Evolutionary conservation across 2,797 vertebrate genomes (phyloP).

Genomic region (Mormyrus proboscirostris): DNA sequence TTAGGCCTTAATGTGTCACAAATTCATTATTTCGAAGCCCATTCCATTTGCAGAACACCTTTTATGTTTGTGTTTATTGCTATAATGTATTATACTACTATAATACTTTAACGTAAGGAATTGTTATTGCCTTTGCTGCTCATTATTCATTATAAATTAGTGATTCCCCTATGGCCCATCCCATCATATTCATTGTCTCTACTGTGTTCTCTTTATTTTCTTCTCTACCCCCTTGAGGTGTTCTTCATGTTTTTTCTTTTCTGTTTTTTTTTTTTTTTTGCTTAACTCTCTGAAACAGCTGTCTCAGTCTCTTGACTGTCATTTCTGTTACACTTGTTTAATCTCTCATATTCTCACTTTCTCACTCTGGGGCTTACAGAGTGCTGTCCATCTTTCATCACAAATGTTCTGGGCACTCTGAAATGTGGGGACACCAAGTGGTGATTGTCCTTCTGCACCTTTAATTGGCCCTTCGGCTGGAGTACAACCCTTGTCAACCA

Average conservation of each 20-base stretch:
- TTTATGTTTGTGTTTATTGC: neutral
- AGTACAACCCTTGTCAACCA: neutral
- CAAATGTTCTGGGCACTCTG: neutral
- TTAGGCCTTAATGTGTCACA: neutral
- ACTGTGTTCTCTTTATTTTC: neutral
- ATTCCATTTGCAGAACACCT: neutral
- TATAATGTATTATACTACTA: neutral
- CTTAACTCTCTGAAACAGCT: slow-evolving; percentile 14
- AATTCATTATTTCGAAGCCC: neutral
- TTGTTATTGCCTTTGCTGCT: neutral
- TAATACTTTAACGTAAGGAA: neutral
- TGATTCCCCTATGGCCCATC: neutral
- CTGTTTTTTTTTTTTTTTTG: neutral
- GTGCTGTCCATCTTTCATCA: neutral
- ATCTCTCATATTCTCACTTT: neutral
- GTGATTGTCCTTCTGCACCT: neutral
- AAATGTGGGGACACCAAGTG: neutral
- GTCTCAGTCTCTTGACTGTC: slow-evolving; percentile 14
- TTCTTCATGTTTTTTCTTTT: neutral
- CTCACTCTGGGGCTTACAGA: neutral
- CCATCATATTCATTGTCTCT: neutral
- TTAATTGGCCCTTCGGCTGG: neutral
- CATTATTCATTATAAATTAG: neutral
- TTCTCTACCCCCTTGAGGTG: neutral
- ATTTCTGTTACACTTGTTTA: slow-evolving; percentile 13